Base-by-base conservation (phyloP, 2,113 vertebrate species). In the Sclerurus mexicanus region DNA sequence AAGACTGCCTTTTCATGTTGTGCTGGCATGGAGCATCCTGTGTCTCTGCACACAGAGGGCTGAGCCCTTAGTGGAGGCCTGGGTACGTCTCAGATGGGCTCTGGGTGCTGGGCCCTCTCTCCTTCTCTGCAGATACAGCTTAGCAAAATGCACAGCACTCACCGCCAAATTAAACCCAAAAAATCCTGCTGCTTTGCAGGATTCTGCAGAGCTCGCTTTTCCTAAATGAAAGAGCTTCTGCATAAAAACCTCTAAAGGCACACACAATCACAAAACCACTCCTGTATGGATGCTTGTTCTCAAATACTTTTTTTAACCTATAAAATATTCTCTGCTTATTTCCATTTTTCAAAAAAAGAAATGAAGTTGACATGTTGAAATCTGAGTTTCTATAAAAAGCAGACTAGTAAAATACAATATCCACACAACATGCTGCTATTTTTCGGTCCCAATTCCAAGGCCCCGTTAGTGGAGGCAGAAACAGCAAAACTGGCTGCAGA, bases 351-450 rank as follows among this genome's bases (percentile, higher is more conserved):
- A 91, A 69, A 87, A 87, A 89, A 93, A 94, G 72, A 97, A 96
- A 96, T 79, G 75, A 95, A 97, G 76, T n/a, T 72, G 77, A 72
- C 93, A 87, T 84, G 85, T 95, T 95, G 89, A 89, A 95, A 95
- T 91, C 59, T 64, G 58, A 68, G 40, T 89, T 98, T 87, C 96
- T 88, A 85, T 81, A 96, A 52, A 91, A 83, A 95, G 88, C 93
- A 84, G 66, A 59, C 91, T 72, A 85, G 89, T 95, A 93, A 94
- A 96, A 96, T 80, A 95, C 94, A 97, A 90, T 87, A 97, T 88
- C 89, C 85, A 89, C 85, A 60, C 72, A 90, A 74, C 4, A 79
- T 75, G 90, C 94, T 95, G 95, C 73, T 84, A 77, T 83, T 89
- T 90, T 90, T 44, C 80, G 88, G 86, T 89, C 77, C 83, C 37